These are phyloP conservation scores for Centropyge bicolor DNA, from an alignment of 2,797 vertebrate genomes.

Conservation along the genomic window DNA sequence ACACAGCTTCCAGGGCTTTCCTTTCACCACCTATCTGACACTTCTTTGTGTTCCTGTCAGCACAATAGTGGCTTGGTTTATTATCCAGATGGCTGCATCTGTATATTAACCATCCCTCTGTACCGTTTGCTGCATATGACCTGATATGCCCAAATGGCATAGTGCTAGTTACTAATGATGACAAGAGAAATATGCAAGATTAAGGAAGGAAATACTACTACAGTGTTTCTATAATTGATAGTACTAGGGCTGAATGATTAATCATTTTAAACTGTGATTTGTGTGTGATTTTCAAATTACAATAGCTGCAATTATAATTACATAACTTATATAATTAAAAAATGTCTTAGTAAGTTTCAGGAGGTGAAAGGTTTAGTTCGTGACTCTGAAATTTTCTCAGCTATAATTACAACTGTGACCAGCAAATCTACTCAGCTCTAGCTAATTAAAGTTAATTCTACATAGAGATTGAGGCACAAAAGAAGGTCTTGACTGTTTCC, in stretches of 20 bases:
- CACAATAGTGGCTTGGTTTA: conserved; percentile 85
- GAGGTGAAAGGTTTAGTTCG: background rate
- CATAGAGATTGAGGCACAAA: background rate
- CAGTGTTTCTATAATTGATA: background rate
- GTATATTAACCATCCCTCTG: conserved; percentile 84
- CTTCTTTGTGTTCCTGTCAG: conserved; percentile 60
- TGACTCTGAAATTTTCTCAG: background rate
- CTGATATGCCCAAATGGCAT: conserved; percentile 79
- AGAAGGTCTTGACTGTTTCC: background rate
- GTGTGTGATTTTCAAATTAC: background rate
- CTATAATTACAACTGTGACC: background rate
- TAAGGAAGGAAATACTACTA: background rate
- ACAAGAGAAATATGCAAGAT: background rate
- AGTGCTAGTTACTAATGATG: conserved; percentile 70
- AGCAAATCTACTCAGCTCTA: background rate
- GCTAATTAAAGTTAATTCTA: background rate
- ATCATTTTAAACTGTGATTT: background rate
- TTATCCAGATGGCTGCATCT: conserved; percentile 84
- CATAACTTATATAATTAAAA: background rate
- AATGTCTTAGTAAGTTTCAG: background rate
- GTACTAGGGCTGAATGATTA: background rate
- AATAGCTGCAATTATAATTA: background rate
- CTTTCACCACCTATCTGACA: conserved; percentile 76
- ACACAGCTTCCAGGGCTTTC: conserved; percentile 78
- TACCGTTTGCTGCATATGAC: conserved; percentile 76